Evolutionary conservation across 2,113 vertebrate genomes (phyloP).

Genomic region (Brevimyrus niger): DNA sequence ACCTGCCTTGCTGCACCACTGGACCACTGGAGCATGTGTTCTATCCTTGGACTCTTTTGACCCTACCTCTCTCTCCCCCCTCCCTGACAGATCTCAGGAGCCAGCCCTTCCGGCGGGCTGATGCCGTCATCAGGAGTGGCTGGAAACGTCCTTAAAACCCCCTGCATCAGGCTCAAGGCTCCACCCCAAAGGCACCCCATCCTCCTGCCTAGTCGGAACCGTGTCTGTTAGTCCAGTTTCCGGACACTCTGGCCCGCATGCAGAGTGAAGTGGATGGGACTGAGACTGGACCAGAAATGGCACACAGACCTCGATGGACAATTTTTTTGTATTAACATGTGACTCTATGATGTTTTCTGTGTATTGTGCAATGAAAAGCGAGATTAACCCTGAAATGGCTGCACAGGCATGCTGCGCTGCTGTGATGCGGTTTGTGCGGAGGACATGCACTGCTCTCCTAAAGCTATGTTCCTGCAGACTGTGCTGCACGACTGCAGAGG

Average conservation of each 20-base stretch:
- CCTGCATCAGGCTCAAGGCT: constrained; percentile 36
- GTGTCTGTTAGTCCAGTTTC: background rate
- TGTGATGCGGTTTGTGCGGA: background rate
- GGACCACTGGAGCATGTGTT: background rate
- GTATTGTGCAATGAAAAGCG: background rate
- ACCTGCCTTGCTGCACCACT: background rate
- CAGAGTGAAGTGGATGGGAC: background rate
- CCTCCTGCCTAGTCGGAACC: background rate
- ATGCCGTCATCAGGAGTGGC: constrained; percentile 67
- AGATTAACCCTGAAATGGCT: background rate
- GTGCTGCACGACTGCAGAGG: background rate
- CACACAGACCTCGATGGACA: background rate
- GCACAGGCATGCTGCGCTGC: background rate
- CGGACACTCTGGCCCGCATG: background rate
- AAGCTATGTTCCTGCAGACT: background rate
- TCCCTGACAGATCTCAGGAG: constrained; percentile 70
- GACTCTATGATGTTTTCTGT: background rate
- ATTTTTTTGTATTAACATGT: background rate
- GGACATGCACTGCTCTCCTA: background rate
- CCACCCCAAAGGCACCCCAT: background rate
- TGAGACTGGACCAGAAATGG: background rate
- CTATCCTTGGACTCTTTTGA: background rate
- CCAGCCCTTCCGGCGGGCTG: constrained; percentile 72
- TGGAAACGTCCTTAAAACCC: constrained; percentile 67
- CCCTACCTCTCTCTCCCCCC: constrained; percentile 38